A percentile compares a stretch with the other conserved stretches of the same genome.
These are phyloP conservation scores for Papilio glaucus DNA, from an alignment of 1,140 invertebrate species.

Conservation along the genomic window DNA sequence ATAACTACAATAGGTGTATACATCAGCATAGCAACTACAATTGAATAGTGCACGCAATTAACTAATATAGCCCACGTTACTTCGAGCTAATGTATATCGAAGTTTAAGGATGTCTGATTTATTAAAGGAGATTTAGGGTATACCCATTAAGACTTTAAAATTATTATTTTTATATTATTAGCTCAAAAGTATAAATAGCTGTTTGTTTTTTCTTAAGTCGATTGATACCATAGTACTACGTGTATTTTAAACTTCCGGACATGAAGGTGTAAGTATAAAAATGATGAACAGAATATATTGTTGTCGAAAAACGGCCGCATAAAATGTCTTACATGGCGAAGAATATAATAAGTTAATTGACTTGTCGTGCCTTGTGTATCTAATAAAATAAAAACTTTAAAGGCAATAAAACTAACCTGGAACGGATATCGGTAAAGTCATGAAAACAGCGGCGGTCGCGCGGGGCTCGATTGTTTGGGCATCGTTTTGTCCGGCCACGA, in stretches of 20 bases:
- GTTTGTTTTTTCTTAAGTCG: too few relatives aligned
- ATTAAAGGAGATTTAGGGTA: too few relatives aligned
- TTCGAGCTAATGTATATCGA: too few relatives aligned
- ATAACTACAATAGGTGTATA: too few relatives aligned
- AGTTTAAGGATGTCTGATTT: too few relatives aligned
- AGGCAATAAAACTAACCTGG: constrained; percentile 36
- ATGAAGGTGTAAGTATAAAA: neutral
- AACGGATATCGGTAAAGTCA: constrained; percentile 38
- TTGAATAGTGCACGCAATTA: too few relatives aligned
- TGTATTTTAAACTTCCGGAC: neutral
- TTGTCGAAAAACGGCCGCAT: neutral
- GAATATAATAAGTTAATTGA: constrained; percentile 30
- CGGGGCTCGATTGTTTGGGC: constrained; percentile 19
- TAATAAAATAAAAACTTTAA: constrained; percentile 37
- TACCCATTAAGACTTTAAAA: too few relatives aligned
- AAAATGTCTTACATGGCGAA: neutral
- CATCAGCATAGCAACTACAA: too few relatives aligned
- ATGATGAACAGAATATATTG: neutral
- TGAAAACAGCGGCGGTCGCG: constrained; percentile 28
- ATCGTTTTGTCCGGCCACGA: neutral
- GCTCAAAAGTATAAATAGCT: too few relatives aligned
- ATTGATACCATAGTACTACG: too few relatives aligned
- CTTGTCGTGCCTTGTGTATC: constrained; percentile 20
- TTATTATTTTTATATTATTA: too few relatives aligned
- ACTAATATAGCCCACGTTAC: too few relatives aligned